Evolutionary conservation across 2,888 invertebrate species (phyloP), one percentile per base, ranked within the genome.

Genomic region (Halictus ligatus): DNA sequence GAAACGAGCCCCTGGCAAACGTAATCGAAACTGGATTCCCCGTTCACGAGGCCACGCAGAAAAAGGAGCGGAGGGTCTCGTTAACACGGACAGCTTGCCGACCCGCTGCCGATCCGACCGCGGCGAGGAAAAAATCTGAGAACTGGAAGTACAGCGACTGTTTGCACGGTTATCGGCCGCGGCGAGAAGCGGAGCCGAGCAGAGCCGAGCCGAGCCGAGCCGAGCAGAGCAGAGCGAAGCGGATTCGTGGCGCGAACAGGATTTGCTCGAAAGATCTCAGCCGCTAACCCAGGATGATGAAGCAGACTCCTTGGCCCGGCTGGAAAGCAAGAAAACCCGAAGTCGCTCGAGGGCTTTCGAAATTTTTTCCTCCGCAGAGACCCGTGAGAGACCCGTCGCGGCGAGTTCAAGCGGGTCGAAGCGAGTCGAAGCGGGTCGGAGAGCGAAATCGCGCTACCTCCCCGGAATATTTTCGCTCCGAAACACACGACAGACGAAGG

Each of bases 1-100:
- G 71, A 83, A 84, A 75, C 54, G 79, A 75, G 81, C 82, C 74
- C 85, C 83, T 73, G 78, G 76, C 69, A 78, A 88, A 60, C 81
- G 89, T 89, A 89, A 91, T 90, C 90, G 88, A 85, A 84, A 75
- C 79, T 69, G 78, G 77, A 80, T 84, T 60, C 35, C n/a, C 43
- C n/a, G 18, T 18, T 48, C 43, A 72, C 64, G 80, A 35, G 25
- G 72, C 50, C 58, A 43, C 18, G 81, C 75, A 72, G 58, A 75
- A 78, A 73, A 84, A 58, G 46, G 50, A 54, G 15, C 29, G n/a
- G 50, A n/a, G 71, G 73, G 43, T n/a, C 64, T 69, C 78, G 75
- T 81, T 85, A 80, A 74, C 79, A 64, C 60, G 67, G 67, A 67
- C 40, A 69, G 48, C 21, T 73, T 40, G 58, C 75, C 73, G 86